A percentile compares a stretch with the other conserved stretches of the same genome.
Evolutionary conservation across 2,888 invertebrate species (phyloP).

Genomic region (Metacarcinus magister): DNA sequence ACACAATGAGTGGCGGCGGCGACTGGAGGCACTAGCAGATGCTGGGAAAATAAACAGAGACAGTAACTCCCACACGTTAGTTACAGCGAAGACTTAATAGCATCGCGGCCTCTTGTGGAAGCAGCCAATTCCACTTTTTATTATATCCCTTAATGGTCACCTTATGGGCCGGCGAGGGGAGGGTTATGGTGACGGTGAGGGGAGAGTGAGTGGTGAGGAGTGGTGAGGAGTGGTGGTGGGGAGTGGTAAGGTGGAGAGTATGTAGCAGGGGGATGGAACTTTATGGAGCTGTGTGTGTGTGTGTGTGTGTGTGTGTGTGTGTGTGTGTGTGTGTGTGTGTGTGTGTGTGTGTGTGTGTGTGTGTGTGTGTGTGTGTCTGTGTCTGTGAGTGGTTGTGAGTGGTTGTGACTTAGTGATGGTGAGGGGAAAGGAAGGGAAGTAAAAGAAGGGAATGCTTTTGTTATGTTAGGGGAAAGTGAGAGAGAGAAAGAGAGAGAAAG

Average conservation of each 20-base stretch:
- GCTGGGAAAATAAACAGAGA: neutral
- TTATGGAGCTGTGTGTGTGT: too few species aligned
- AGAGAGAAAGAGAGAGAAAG: too few species aligned
- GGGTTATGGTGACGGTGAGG: too few species aligned
- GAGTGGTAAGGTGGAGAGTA: neutral
- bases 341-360: neutral
- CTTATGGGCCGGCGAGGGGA: neutral
- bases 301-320: neutral
- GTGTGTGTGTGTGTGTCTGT: too few species aligned
- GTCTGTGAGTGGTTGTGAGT: neutral
- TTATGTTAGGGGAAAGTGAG: too few species aligned
- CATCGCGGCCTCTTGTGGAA: neutral
- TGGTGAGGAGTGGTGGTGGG: neutral
- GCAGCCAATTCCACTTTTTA: neutral
- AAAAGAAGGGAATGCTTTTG: too few species aligned
- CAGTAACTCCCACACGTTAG: neutral
- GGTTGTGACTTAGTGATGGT: neutral
- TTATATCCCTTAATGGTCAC: neutral
- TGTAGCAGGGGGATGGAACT: neutral
- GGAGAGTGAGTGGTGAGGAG: neutral
- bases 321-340: neutral
- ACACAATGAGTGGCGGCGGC: neutral
- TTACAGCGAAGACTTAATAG: slow-evolving; percentile 6
- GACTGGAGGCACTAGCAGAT: neutral
- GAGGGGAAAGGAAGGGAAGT: too few species aligned